phyloP scores from a whole-genome alignment of 2,797 vertebrate species.

The Prionace glauca region DNA sequence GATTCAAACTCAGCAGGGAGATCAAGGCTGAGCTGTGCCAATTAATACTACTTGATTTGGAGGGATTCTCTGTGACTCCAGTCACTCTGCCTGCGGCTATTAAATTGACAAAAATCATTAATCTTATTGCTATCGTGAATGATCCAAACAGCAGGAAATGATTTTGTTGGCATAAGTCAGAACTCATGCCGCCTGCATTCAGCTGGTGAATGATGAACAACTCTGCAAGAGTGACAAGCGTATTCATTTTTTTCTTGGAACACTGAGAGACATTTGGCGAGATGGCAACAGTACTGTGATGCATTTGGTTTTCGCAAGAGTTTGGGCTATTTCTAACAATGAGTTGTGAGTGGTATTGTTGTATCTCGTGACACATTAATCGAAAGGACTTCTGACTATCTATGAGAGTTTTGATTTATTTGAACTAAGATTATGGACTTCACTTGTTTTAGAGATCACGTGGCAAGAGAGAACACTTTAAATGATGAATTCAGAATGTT shows the following conservation, averaged over 20 bases:
- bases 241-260: constrained; percentile 10
- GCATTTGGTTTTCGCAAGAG: background rate
- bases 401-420: no score
- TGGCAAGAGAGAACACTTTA: no score
- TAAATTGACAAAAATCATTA: constrained; percentile 28
- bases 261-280: background rate
- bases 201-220: constrained; percentile 23
- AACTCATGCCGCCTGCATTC: background rate
- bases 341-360: no score
- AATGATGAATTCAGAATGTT: no score
- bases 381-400: background rate
- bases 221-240: constrained; percentile 12
- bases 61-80: constrained; percentile 18
- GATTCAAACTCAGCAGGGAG: background rate
- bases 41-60: constrained; percentile 31
- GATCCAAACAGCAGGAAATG: background rate
- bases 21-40: background rate
- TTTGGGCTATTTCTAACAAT: background rate
- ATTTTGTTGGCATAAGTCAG: constrained; percentile 34
- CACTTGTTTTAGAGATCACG: no score
- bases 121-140: constrained; percentile 18
- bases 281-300: background rate
- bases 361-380: no score
- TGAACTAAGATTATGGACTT: no score
- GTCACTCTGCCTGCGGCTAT: constrained; percentile 9